These are phyloP conservation scores for Trogon surrucura DNA, from an alignment of 2,113 vertebrate genomes.

Conservation along the genomic window DNA sequence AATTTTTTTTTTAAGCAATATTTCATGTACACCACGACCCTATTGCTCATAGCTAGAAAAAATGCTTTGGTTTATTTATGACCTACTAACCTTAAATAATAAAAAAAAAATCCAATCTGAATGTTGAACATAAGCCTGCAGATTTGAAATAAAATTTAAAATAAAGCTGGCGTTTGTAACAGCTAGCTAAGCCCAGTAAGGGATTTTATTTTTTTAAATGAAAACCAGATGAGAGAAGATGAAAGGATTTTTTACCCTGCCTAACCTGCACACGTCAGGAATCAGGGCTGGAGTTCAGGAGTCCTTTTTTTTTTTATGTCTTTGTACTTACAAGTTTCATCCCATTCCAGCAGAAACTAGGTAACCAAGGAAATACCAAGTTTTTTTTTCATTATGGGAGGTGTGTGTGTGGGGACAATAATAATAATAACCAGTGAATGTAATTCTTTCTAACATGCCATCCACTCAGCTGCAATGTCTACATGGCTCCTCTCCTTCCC, in stretches of 20 bases:
- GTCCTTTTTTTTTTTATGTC: not conserved
- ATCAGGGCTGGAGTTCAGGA: not conserved
- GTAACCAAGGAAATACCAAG: not conserved
- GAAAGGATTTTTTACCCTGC: constrained; percentile 55
- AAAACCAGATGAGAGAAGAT: constrained; percentile 55
- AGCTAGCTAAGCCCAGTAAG: not conserved
- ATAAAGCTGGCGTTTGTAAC: constrained; percentile 58
- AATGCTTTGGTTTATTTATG: constrained; percentile 81
- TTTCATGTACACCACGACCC: constrained; percentile 63
- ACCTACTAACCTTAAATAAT: constrained; percentile 74
- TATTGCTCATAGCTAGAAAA: constrained; percentile 73
- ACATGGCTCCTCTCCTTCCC: not conserved
- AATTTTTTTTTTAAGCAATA: constrained; percentile 48
- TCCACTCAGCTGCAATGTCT: not conserved
- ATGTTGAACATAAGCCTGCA: constrained; percentile 39
- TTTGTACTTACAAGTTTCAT: constrained; percentile 1
- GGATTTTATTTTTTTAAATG: not conserved
- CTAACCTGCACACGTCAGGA: constrained; percentile 13
- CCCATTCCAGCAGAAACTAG: not conserved
- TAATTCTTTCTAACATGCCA: not conserved
- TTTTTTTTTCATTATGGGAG: not conserved
- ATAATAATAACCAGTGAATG: not conserved
- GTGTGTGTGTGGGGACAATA: not conserved
- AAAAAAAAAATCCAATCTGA: constrained; percentile 14
- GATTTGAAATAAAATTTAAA: constrained; percentile 60